Percentiles rank a stretch among this genome's conserved stretches.
phyloP scores from a whole-genome alignment of 2,797 vertebrate genomes.

The Epinephelus coioides region DNA sequence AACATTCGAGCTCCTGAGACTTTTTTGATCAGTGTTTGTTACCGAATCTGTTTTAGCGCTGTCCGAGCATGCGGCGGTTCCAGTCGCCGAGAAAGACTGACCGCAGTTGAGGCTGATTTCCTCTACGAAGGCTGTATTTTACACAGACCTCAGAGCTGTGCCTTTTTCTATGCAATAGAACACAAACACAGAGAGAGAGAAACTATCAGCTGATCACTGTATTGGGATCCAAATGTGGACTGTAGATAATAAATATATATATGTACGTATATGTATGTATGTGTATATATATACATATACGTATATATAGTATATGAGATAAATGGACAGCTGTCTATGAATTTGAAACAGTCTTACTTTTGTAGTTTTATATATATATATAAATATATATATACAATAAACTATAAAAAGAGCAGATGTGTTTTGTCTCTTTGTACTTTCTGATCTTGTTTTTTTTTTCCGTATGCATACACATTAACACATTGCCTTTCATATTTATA shows the following conservation, averaged over 20 bases:
- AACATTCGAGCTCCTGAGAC: conserved; percentile 76
- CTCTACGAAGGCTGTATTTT: conserved; percentile 83
- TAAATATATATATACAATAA: conserved; percentile 80
- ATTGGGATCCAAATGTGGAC: conserved; percentile 93
- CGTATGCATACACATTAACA: background rate
- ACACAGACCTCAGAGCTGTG: conserved; percentile 98
- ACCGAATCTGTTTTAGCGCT: conserved; percentile 70
- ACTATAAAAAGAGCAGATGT: conserved; percentile 69
- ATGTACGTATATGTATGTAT: conserved; percentile 12
- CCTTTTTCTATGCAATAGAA: conserved; percentile 99
- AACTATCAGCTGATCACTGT: conserved; percentile 91
- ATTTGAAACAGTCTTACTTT: conserved; percentile 99
- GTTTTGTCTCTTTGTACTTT: conserved; percentile 40
- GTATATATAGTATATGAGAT: conserved; percentile 40
- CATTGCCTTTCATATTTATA: background rate
- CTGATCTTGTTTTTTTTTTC: conserved; percentile 1
- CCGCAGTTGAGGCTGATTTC: conserved; percentile 53
- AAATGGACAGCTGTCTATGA: conserved; percentile 94
- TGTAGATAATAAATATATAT: conserved; percentile 86
- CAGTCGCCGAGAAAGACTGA: conserved; percentile 36
- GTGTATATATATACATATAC: conserved; percentile 34
- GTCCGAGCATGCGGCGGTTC: conserved; percentile 47
- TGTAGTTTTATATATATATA: conserved; percentile 93
- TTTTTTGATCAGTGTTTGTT: conserved; percentile 79
- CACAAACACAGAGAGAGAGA: conserved; percentile 84